phyloP scores from a whole-genome alignment of 2,888 invertebrate genomes.

The Limenitis camilla region DNA sequence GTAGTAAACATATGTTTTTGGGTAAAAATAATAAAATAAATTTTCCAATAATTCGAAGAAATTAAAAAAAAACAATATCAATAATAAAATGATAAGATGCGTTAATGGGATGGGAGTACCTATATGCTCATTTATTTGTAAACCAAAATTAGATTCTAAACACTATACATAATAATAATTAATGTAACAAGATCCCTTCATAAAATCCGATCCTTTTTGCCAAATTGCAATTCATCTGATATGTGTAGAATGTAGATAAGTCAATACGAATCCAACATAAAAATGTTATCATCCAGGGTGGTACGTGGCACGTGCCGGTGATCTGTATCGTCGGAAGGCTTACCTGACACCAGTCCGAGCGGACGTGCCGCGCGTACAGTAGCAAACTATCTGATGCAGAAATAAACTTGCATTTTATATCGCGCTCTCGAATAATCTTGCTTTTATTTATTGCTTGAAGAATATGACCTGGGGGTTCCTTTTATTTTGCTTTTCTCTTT shows the following conservation, averaged over 20 bases:
- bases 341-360: slow-evolving; percentile 43
- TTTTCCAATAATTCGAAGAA: no score
- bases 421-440: slow-evolving; percentile 17
- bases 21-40: no score
- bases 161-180: no score
- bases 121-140: no score
- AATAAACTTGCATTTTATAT: slow-evolving; percentile 36
- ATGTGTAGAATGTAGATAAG: slow-evolving; percentile 4
- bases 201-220: slow-evolving; percentile 23
- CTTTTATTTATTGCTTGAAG: slow-evolving; percentile 5
- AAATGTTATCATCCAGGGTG: slow-evolving; percentile 12
- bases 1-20: no score
- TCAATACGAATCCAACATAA: slow-evolving; percentile 10
- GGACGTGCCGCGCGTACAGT: slow-evolving; percentile 19
- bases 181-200: slow-evolving; percentile 29
- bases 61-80: no score
- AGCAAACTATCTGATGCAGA: slow-evolving; percentile 27
- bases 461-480: background rate
- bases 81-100: no score
- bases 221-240: slow-evolving; percentile 1
- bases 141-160: no score
- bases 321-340: slow-evolving; percentile 51
- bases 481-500: no score
- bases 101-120: no score
- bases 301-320: slow-evolving; percentile 41